phyloP scores from a whole-genome alignment of 2,113 vertebrate species.

The Eulemur macaco region DNA sequence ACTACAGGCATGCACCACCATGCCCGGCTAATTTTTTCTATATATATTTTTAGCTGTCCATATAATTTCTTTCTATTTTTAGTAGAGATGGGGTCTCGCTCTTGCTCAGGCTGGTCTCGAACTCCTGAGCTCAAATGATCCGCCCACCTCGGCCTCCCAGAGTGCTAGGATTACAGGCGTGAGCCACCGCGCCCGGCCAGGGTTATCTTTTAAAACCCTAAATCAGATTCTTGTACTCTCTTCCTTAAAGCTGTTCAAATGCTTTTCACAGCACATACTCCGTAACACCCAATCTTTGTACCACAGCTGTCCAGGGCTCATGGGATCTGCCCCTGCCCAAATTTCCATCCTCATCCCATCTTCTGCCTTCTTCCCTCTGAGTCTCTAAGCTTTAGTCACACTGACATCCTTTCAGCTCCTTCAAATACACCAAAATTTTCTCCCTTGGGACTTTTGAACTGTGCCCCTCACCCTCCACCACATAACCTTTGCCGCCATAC shows the following conservation, averaged over 20 bases:
- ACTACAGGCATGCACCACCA: too few relatives aligned
- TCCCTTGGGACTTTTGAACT: background rate
- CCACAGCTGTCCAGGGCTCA: background rate
- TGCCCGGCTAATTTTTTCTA: too few relatives aligned
- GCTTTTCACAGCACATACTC: background rate
- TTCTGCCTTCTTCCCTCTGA: background rate
- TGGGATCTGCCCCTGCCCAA: background rate
- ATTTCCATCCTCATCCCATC: background rate
- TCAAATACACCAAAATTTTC: background rate
- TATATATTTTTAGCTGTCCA: too few relatives aligned
- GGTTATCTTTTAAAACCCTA: background rate
- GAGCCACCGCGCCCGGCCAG: background rate
- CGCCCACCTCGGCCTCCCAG: too few relatives aligned
- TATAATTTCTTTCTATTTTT: too few relatives aligned
- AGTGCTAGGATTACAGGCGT: too few relatives aligned
- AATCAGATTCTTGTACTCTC: background rate
- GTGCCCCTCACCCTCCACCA: fast-evolving
- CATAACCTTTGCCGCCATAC: background rate
- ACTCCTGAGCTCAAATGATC: too few relatives aligned
- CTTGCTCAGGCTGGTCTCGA: too few relatives aligned
- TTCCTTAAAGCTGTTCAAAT: background rate
- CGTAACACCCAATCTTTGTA: fast-evolving
- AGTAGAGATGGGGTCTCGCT: too few relatives aligned
- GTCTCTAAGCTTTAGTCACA: background rate
- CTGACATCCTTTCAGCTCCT: background rate